Base-by-base conservation (phyloP, 2,888 invertebrate genomes). In the Cheilosia urbana region DNA sequence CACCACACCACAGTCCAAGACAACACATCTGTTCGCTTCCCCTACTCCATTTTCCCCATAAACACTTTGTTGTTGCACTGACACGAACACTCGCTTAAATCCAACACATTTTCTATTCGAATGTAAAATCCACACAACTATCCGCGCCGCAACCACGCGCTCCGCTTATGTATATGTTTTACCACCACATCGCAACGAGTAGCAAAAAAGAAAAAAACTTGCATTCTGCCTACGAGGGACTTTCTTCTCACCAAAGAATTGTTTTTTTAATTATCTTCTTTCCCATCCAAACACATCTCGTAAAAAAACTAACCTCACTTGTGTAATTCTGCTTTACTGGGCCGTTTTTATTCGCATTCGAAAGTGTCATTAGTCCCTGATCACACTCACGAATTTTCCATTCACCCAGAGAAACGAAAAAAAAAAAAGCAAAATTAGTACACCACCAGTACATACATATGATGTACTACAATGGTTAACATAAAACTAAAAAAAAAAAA, bases 241-340 rank as follows among this genome's bases (percentile, higher is more conserved):
- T 79, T 84, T 79, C 83, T 78, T 71, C 60, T 75, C 58, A 49
- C 62, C 37, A 11, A 49, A 77, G 27, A 42, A 21, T 55, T 21
- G 34, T 53, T 60, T 63, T 65, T 47, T 30, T 40, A 30, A 11
- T 37, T 21, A 69, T 57, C 42, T 40, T 30, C 66, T 60, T 51
- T 4, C 37, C 45, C 49, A 27, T 27, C 37, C 7, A 19, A 42
- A 60, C 63, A 60, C 40, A 19, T 45, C 24, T 73, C 17, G 5
- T n/a, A 19, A 53, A 62, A 24, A 60, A 84, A 71, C 69, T 80
- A 84, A 84, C 80, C 84, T 84, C 65, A 73, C 83, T 73, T 24
- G 30, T 69, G 15, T 13, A 34, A 53, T 53, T 60, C 42, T 60
- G 62, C 19, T 58, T 45, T 47, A 66, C 63, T 65, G 60, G 37